Base-by-base conservation (phyloP, 2,113 vertebrate species). In the Halcyon malimbica region DNA sequence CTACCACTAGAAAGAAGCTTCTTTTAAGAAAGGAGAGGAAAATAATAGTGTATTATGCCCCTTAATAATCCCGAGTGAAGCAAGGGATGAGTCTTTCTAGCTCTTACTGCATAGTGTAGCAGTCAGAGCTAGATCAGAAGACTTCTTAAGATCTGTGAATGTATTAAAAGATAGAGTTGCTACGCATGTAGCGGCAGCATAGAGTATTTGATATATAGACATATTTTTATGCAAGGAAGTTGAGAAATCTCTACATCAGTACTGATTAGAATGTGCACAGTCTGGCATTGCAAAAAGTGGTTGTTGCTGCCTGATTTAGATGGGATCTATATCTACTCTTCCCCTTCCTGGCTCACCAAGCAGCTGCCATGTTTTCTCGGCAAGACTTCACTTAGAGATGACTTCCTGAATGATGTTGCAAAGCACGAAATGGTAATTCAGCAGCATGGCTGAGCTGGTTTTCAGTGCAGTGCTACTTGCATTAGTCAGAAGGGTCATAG, bases 391-490 rank as follows among this genome's bases (percentile, higher is more conserved):
- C n/a, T 51, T 16, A 20, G 42, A 64, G 57, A 50, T 12, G 20
- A 15, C 46, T 19, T 90, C 39, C 68, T 69, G n/a, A 90, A 9
- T 44, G 39, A 28, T 1, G 2, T 20, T 56, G 33, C 39, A 60
- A 50, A 91, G 31, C 46, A 51, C 41, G 68, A 68, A 67, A 54
- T 44, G 37, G 24, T 44, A 76, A 42, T 74, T 67, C 16, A 68
- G 37, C 42, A 71, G 42, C 17, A 35, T 65, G 31, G 35, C 29
- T 0, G 0, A 77, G 56, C 28, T 4, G 1, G 6, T 33, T 81
- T 54, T 78, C 29, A 26, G 29, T 11, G 41, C 2, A 6, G 16
- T 11, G 16, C 51, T 59, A 8, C 9, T 53, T 68, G 33, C 10
- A 9, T 87, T 80, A 53, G 48, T 50, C 75, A 83, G 48, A 29